Conservation (phyloP, 2,797 vertebrate genomes). For the Pteropus rufus region DNA sequence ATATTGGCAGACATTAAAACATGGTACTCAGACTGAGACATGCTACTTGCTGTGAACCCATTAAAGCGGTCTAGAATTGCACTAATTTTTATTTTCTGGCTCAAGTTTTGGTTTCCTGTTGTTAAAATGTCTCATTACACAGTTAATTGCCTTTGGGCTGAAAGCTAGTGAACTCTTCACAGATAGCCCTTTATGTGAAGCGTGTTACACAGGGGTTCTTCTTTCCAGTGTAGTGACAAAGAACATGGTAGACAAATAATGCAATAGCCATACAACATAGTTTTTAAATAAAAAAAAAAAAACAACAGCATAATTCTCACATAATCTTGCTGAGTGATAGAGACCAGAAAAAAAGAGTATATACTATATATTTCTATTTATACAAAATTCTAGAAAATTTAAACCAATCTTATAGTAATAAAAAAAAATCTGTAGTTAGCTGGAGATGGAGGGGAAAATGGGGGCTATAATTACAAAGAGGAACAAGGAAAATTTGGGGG, state of each 20-base stretch:
- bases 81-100: background rate
- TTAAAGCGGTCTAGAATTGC: background rate
- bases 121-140: background rate
- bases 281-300: background rate
- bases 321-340: background rate
- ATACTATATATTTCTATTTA: background rate
- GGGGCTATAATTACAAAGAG: background rate
- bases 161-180: background rate
- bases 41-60: background rate
- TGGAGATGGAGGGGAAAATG: too few relatives aligned
- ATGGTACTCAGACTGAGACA: background rate
- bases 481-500: background rate
- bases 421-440: background rate
- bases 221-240: background rate
- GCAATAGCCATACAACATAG: background rate
- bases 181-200: background rate
- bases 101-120: background rate
- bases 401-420: background rate
- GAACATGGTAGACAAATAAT: background rate
- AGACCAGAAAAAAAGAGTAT: background rate
- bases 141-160: background rate
- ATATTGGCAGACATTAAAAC: background rate
- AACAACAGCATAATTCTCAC: background rate
- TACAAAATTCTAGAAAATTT: background rate
- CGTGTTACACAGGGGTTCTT: background rate